Percentiles rank a stretch among this genome's conserved stretches.
Conservation (phyloP, 2,888 invertebrate species). For the Scaptodrosophila latifasciaeformis region DNA sequence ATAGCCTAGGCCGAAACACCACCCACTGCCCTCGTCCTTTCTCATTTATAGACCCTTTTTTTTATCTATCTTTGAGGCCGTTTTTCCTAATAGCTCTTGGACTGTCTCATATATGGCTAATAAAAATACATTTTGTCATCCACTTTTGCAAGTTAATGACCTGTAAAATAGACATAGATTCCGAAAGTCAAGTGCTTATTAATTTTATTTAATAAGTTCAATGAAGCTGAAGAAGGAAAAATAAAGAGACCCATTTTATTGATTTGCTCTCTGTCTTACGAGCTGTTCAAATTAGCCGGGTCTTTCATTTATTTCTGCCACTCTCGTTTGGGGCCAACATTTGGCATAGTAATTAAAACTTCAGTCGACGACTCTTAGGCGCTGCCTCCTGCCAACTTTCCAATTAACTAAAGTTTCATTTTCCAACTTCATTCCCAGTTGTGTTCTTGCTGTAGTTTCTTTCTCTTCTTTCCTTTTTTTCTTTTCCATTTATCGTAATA, state of each 20-base stretch:
- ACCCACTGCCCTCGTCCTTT: too few relatives aligned
- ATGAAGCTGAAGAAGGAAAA: conserved; percentile 1
- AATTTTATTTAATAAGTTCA: conserved; percentile 50
- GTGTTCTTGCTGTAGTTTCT: conserved; percentile 4
- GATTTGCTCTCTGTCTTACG: too few relatives aligned
- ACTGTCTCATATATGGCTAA: too few relatives aligned
- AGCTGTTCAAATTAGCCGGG: too few relatives aligned
- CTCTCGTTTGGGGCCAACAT: conserved; percentile 45
- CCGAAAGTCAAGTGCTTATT: too few relatives aligned
- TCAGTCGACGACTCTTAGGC: conserved; percentile 57
- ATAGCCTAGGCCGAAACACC: too few relatives aligned
- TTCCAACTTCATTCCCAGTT: conserved; percentile 50
- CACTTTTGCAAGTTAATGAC: conserved; percentile 54
- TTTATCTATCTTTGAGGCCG: conserved; percentile 41
- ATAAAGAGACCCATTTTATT: too few relatives aligned
- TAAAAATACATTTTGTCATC: too few relatives aligned
- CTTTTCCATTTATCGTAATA: conserved; percentile 22
- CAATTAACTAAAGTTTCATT: conserved; percentile 56
- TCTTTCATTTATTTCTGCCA: too few relatives aligned
- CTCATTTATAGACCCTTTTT: too few relatives aligned
- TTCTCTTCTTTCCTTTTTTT: conserved; percentile 5
- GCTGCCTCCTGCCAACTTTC: conserved; percentile 48
- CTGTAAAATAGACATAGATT: conserved; percentile 61
- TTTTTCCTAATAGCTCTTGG: conserved; percentile 51
- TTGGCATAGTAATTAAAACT: conserved; percentile 62